A percentile compares a stretch with the other conserved stretches of the same genome.
Evolutionary conservation across 37 sponge, comb jelly and placozoan species (phyloP).

Genomic region (Cliona cf. orientalis): DNA sequence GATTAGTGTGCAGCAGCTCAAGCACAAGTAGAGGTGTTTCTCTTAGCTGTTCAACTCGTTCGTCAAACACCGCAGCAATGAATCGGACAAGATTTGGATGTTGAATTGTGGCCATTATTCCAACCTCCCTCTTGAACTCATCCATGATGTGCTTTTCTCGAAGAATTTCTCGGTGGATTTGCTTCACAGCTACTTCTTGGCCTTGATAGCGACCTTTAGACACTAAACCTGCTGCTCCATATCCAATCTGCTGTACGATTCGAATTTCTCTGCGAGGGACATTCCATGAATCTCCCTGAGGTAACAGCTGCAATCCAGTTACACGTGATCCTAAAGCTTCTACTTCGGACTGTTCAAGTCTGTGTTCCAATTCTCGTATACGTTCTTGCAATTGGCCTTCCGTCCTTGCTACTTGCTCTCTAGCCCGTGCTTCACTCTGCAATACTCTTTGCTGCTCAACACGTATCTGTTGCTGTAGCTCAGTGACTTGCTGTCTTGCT

Average conservation of each 20-base stretch:
- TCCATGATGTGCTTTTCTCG: background rate
- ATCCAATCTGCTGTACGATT: conserved; percentile 15
- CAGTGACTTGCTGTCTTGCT: too few species aligned
- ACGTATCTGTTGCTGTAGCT: too few species aligned
- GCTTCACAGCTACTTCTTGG: conserved; percentile 40
- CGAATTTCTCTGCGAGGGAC: conserved; percentile 8
- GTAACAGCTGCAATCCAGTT: too few species aligned
- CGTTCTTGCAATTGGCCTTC: too few species aligned
- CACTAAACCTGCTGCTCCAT: conserved; percentile 39
- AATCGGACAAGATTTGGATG: conserved; percentile 82
- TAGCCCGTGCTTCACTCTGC: too few species aligned
- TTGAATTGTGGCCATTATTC: conserved; percentile 49
- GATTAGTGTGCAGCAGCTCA: conserved; percentile 72
- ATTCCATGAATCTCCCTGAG: conserved; percentile 9
- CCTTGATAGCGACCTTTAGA: conserved; percentile 12
- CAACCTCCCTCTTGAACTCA: conserved; percentile 60
- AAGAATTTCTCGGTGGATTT: background rate
- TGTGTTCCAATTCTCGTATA: too few species aligned
- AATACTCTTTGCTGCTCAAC: too few species aligned
- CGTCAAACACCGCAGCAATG: conserved; percentile 69
- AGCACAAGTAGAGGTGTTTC: conserved; percentile 61
- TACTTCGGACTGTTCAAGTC: too few species aligned
- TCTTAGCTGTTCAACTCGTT: background rate
- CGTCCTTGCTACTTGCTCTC: too few species aligned
- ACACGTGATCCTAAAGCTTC: too few species aligned